phyloP scores from a whole-genome alignment of 2,113 vertebrate genomes.

The Melanostigma gelatinosum region DNA sequence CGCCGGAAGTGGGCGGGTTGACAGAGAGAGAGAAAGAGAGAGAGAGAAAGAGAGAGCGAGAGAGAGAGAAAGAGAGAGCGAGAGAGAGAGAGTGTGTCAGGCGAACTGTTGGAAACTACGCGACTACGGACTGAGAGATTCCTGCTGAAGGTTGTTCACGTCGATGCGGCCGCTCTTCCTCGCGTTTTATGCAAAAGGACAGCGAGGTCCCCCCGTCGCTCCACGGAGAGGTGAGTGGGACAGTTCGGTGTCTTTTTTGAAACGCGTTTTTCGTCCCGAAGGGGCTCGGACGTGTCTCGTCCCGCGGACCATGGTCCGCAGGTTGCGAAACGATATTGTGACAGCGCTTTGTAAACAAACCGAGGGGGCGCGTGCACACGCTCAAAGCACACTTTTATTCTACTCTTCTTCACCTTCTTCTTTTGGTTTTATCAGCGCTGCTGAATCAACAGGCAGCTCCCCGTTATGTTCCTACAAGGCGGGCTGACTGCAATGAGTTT shows the following conservation, averaged over 20 bases:
- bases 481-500: background rate
- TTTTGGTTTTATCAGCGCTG: background rate
- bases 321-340: slow-evolving; percentile 66
- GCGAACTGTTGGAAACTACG: slow-evolving; percentile 70
- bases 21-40: background rate
- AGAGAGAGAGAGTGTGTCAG: slow-evolving; percentile 57
- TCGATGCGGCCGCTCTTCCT: slow-evolving; percentile 58
- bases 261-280: background rate
- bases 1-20: slow-evolving; percentile 81
- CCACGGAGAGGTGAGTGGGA: slow-evolving; percentile 68
- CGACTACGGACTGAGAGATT: slow-evolving; percentile 45
- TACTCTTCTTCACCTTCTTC: too few relatives aligned
- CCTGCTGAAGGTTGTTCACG: slow-evolving; percentile 54
- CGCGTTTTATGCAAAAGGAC: slow-evolving; percentile 72
- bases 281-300: background rate
- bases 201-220: slow-evolving; percentile 39
- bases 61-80: slow-evolving; percentile 7
- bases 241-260: background rate
- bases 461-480: background rate
- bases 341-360: slow-evolving; percentile 80
- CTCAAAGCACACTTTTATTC: too few relatives aligned
- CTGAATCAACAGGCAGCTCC: slow-evolving; percentile 13
- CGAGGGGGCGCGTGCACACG: slow-evolving; percentile 24
- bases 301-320: slow-evolving; percentile 20
- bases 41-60: slow-evolving; percentile 40